phyloP scores from a whole-genome alignment of 2,888 invertebrate species.

The Portevinia maculata region DNA sequence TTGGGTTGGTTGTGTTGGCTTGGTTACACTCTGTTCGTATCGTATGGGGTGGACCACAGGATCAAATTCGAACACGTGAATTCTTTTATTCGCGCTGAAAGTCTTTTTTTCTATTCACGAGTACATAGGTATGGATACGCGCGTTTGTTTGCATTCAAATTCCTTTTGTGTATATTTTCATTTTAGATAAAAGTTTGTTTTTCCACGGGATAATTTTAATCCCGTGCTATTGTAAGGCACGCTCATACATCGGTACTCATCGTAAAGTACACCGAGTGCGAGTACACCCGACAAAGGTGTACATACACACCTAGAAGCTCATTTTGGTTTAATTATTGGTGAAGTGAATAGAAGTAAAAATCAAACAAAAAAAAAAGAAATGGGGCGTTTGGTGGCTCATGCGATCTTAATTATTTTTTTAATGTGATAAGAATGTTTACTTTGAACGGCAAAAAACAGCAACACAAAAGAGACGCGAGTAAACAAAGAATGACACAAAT shows the following conservation, averaged over 20 bases:
- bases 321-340: slow-evolving; percentile 47
- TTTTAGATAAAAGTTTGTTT: slow-evolving; percentile 68
- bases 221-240: slow-evolving; percentile 26
- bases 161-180: slow-evolving; percentile 66
- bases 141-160: slow-evolving; percentile 59
- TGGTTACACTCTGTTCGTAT: too few relatives aligned
- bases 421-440: slow-evolving; percentile 68
- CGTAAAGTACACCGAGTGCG: not conserved
- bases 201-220: slow-evolving; percentile 55
- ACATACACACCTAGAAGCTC: slow-evolving; percentile 37
- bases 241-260: not conserved
- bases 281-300: not conserved
- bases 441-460: slow-evolving; percentile 21
- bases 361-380: slow-evolving; percentile 13
- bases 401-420: slow-evolving; percentile 65
- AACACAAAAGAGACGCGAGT: too few relatives aligned
- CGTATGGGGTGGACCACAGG: slow-evolving; percentile 62
- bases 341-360: slow-evolving; percentile 7
- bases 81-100: slow-evolving; percentile 29
- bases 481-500: slow-evolving; percentile 32
- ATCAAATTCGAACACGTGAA: slow-evolving; percentile 67
- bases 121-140: not conserved
- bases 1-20: slow-evolving; percentile 43
- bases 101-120: too few relatives aligned
- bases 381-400: slow-evolving; percentile 49